A percentile compares a stretch with the other conserved stretches of the same genome.
phyloP scores from a whole-genome alignment of 1,140 invertebrate species.

The Drosophila kikkawai region DNA sequence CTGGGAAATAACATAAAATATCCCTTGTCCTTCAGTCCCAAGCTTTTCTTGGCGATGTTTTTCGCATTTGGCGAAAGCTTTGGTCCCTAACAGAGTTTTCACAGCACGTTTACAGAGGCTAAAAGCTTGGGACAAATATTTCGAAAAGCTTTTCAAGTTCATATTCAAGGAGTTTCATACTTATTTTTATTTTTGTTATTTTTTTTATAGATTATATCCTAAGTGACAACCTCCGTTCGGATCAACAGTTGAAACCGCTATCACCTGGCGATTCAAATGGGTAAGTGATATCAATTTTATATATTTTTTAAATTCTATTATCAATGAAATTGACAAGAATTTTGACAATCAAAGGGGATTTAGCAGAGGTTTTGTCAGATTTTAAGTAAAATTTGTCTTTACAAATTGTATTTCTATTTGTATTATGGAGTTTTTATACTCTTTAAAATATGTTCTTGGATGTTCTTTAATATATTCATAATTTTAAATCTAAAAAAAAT shows the following conservation, averaged over 20 bases:
- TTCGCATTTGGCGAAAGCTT: constrained; percentile 24
- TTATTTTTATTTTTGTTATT: background rate
- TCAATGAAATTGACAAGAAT: background rate
- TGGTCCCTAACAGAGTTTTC: background rate
- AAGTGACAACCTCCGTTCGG: constrained; percentile 75
- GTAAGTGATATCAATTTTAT: constrained; percentile 54
- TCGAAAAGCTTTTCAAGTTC: constrained; percentile 26
- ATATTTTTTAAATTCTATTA: background rate
- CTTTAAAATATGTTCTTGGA: no score
- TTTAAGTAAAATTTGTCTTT: background rate
- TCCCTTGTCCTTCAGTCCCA: constrained; percentile 20
- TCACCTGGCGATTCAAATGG: constrained; percentile 78
- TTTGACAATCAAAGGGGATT: constrained; percentile 13
- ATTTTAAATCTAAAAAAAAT: background rate
- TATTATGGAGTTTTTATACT: background rate
- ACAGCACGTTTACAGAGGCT: no score
- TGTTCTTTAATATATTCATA: background rate
- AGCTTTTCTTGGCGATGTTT: constrained; percentile 36
- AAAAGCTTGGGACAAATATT: constrained; percentile 6
- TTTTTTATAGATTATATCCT: constrained; percentile 76
- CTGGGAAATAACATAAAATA: constrained; percentile 13
- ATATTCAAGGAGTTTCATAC: background rate
- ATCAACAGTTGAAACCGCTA: constrained; percentile 75
- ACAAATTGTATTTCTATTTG: no score
- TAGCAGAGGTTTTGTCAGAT: background rate